Conservation (phyloP, 2,113 vertebrate species). For the Oncorhynchus mykiss region DNA sequence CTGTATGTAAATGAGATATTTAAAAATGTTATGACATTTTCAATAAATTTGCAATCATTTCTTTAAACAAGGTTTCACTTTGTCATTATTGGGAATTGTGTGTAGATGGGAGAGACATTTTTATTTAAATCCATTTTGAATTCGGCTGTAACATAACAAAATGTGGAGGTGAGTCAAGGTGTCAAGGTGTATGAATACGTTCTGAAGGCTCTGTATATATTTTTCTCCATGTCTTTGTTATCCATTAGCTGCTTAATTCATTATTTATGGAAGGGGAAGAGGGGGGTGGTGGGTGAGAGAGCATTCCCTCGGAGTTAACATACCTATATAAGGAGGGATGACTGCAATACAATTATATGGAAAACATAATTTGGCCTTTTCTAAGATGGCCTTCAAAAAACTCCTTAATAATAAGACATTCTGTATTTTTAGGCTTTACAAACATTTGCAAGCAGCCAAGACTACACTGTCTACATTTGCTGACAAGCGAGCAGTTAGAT, state of each 20-base stretch:
- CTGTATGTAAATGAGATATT: too few species aligned
- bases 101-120: too few species aligned
- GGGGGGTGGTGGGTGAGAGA: not conserved
- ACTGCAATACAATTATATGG: conserved; percentile 62
- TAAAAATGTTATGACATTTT: too few species aligned
- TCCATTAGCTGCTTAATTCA: conserved; percentile 60
- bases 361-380: conserved; percentile 58
- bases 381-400: conserved; percentile 54
- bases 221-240: conserved; percentile 67
- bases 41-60: too few species aligned
- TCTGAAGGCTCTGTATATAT: conserved; percentile 37
- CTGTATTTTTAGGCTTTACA: conserved; percentile 26
- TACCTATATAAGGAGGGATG: conserved; percentile 53
- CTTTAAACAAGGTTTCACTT: too few species aligned
- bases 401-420: not conserved
- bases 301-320: conserved; percentile 59
- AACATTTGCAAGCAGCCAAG: not conserved
- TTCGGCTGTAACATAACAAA: too few species aligned
- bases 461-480: not conserved
- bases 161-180: too few species aligned
- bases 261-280: conserved; percentile 43
- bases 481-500: too few species aligned
- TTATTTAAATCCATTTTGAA: too few species aligned
- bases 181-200: too few species aligned
- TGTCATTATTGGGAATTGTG: too few species aligned